A percentile compares a stretch with the other conserved stretches of the same genome.
Evolutionary conservation across 2,113 vertebrate genomes (phyloP).

Genomic region (Oxyura jamaicensis): DNA sequence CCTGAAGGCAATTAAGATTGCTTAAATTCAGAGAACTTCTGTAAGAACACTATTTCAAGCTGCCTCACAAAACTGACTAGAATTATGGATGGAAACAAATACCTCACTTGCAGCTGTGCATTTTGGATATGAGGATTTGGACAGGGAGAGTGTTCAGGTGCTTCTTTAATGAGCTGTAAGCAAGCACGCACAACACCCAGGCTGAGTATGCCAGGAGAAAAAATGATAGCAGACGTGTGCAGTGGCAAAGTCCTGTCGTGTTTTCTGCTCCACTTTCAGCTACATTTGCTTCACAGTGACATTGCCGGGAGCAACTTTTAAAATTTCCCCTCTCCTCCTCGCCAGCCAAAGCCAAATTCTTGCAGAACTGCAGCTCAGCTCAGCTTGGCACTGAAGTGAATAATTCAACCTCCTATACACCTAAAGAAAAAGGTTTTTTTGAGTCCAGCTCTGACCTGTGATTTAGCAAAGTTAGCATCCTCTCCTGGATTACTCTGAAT

Average conservation of each 20-base stretch:
- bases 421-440: background rate
- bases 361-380: background rate
- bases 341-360: background rate
- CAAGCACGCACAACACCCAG: accelerated
- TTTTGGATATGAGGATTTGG: background rate
- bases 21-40: background rate
- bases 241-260: constrained; percentile 18
- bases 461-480: background rate
- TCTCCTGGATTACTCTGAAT: background rate
- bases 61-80: background rate
- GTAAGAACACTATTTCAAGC: background rate
- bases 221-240: background rate
- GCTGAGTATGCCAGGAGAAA: background rate
- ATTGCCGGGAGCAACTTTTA: background rate
- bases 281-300: background rate
- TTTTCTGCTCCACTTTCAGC: constrained; percentile 43
- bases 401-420: background rate
- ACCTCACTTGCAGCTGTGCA: background rate
- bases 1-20: background rate
- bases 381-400: background rate
- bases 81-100: background rate
- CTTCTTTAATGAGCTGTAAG: background rate
- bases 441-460: background rate
- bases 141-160: background rate
- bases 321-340: background rate